Evolutionary conservation across 2,888 invertebrate genomes (phyloP).

Genomic region (Maniola hyperantus): DNA sequence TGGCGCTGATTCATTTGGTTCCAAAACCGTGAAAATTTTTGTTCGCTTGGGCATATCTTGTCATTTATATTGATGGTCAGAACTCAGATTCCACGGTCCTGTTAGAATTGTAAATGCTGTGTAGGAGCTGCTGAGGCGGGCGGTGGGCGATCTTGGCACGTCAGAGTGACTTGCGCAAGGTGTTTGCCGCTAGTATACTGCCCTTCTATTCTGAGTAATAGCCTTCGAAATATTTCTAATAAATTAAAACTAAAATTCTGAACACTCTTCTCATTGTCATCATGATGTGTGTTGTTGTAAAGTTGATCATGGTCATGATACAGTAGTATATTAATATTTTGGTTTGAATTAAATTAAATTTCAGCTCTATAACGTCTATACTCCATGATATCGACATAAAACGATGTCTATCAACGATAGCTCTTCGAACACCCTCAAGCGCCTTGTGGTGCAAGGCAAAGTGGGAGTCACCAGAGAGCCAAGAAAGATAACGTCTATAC

Average conservation of each 20-base stretch:
- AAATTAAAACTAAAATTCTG: conserved; percentile 18
- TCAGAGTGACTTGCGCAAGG: conserved; percentile 60
- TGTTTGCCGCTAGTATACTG: conserved; percentile 33
- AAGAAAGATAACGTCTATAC: too few relatives aligned
- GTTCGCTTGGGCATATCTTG: too few relatives aligned
- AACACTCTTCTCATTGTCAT: background rate
- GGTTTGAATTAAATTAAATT: background rate
- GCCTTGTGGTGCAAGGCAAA: too few relatives aligned
- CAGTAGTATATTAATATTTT: background rate
- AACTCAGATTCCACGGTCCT: conserved; percentile 21
- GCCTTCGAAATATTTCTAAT: conserved; percentile 19
- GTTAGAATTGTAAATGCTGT: conserved; percentile 38
- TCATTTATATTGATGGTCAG: too few relatives aligned
- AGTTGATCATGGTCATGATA: too few relatives aligned
- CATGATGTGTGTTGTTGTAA: too few relatives aligned
- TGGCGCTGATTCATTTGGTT: too few relatives aligned
- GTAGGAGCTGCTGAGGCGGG: conserved; percentile 65
- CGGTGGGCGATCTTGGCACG: conserved; percentile 73
- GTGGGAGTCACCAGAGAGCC: too few relatives aligned
- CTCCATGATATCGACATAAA: too few relatives aligned
- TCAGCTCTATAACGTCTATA: background rate
- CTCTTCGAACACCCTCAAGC: too few relatives aligned
- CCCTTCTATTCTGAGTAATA: conserved; percentile 54
- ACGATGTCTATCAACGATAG: too few relatives aligned
- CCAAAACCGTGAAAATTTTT: too few relatives aligned